phyloP scores from a whole-genome alignment of 1,140 invertebrate genomes.

The Drosophila subpulchrella region DNA sequence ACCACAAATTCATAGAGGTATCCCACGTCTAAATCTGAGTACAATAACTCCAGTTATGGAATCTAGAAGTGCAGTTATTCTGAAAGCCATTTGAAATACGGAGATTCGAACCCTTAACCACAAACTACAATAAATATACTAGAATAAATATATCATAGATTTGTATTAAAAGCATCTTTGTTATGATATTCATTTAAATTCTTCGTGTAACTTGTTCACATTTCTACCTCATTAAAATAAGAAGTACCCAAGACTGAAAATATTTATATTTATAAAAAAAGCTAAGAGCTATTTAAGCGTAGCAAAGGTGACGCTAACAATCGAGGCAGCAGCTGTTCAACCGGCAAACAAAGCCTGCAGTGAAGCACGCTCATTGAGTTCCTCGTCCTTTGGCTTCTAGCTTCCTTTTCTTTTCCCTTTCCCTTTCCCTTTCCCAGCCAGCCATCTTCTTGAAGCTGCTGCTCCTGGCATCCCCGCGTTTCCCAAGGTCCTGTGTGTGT shows the following conservation, averaged over 20 bases:
- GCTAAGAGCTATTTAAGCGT: constrained; percentile 18
- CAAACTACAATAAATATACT: too few species aligned
- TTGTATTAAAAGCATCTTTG: too few species aligned
- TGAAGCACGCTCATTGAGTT: constrained; percentile 54
- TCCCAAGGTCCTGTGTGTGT: constrained; percentile 11
- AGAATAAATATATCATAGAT: too few species aligned
- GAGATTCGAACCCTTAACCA: too few species aligned
- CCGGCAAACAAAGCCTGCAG: constrained; percentile 72
- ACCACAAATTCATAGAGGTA: too few species aligned
- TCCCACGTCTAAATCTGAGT: too few species aligned
- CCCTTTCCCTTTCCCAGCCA: background rate
- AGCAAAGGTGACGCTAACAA: constrained; percentile 32
- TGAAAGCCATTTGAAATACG: too few species aligned
- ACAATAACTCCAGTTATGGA: too few species aligned
- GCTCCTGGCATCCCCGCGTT: constrained; percentile 20
- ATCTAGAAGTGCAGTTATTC: too few species aligned
- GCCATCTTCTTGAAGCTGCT: background rate
- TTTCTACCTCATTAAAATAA: background rate
- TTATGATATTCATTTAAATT: too few species aligned
- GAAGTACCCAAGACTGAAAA: background rate
- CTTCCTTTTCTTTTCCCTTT: background rate
- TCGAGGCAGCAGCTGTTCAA: constrained; percentile 57
- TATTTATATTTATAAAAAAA: constrained; percentile 6
- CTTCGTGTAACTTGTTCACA: background rate
- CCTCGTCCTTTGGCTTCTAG: background rate